A percentile compares a stretch with the other conserved stretches of the same genome.
Conservation (phyloP, 2,888 invertebrate species). For the Drosophila helvetica region DNA sequence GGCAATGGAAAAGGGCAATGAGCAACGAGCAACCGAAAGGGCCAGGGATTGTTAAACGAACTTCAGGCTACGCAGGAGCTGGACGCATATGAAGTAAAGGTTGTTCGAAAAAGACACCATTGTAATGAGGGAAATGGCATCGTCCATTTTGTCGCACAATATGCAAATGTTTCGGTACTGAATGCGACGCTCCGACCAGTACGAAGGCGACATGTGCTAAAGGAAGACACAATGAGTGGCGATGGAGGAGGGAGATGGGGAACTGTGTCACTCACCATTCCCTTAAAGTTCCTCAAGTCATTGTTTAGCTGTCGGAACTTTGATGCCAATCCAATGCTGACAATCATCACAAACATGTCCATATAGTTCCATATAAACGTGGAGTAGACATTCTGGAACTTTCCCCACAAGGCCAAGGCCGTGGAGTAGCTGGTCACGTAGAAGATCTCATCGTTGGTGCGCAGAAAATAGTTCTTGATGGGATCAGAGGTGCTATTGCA, state of each 20-base stretch:
- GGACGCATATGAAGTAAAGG: constrained; percentile 86
- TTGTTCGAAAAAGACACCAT: constrained; percentile 86
- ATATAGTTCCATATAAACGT: constrained; percentile 90
- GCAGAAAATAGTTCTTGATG: constrained; percentile 76
- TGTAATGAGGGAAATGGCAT: constrained; percentile 85
- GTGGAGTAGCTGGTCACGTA: constrained; percentile 68
- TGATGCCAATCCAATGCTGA: constrained; percentile 88
- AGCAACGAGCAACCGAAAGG: neutral
- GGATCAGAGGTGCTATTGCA: constrained; percentile 80
- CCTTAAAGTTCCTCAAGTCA: constrained; percentile 84
- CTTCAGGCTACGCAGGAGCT: constrained; percentile 85
- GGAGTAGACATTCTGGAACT: constrained; percentile 85
- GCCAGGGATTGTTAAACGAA: constrained; percentile 48
- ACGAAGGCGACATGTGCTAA: constrained; percentile 80
- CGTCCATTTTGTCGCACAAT: constrained; percentile 85
- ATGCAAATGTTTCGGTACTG: constrained; percentile 85
- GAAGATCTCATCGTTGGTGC: constrained; percentile 76
- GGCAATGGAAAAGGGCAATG: too few species aligned
- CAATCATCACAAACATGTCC: constrained; percentile 89
- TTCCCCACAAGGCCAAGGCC: constrained; percentile 73
- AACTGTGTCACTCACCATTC: constrained; percentile 83
- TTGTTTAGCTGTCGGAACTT: constrained; percentile 87
- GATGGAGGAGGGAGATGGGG: neutral
- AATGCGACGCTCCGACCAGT: constrained; percentile 85
- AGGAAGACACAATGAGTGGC: neutral